Conservation (phyloP, 37 sponge, comb jelly and placozoan genomes). For the Tethya wilhelma region DNA sequence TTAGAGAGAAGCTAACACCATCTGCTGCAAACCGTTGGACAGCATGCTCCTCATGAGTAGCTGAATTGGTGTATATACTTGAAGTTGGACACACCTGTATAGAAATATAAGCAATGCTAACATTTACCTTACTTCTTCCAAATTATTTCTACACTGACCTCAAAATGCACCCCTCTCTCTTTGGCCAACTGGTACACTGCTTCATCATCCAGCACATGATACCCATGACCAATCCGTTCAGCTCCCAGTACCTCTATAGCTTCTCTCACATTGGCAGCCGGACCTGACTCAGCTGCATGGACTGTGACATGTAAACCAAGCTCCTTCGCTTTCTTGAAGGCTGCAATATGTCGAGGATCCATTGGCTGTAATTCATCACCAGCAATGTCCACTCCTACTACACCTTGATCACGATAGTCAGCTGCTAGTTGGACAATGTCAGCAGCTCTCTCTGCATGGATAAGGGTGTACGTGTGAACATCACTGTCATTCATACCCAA, state of each 20-base stretch:
- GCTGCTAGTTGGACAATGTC: conserved; percentile 67
- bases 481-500: too few relatives aligned
- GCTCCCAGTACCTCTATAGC: conserved; percentile 78
- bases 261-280: conserved; percentile 74
- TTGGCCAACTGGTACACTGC: conserved; percentile 53
- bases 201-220: conserved; percentile 65
- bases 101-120: too few relatives aligned
- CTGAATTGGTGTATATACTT: conserved; percentile 68
- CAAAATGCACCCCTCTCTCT: conserved; percentile 69
- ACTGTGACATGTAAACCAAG: conserved; percentile 78
- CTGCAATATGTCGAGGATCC: conserved; percentile 39
- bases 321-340: conserved; percentile 49
- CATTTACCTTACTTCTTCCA: too few relatives aligned
- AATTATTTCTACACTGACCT: conserved; percentile 57
- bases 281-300: conserved; percentile 91
- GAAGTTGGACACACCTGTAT: conserved; percentile 72
- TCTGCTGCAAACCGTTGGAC: conserved; percentile 50
- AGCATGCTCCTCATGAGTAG: conserved; percentile 28
- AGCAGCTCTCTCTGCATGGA: conserved; percentile 48
- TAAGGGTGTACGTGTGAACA: too few relatives aligned
- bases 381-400: conserved; percentile 92
- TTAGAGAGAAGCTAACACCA: conserved; percentile 75
- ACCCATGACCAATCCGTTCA: conserved; percentile 90
- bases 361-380: conserved; percentile 76
- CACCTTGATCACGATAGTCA: conserved; percentile 54